Conservation (phyloP, 1,140 invertebrate genomes). For the Micrasema minimum region DNA sequence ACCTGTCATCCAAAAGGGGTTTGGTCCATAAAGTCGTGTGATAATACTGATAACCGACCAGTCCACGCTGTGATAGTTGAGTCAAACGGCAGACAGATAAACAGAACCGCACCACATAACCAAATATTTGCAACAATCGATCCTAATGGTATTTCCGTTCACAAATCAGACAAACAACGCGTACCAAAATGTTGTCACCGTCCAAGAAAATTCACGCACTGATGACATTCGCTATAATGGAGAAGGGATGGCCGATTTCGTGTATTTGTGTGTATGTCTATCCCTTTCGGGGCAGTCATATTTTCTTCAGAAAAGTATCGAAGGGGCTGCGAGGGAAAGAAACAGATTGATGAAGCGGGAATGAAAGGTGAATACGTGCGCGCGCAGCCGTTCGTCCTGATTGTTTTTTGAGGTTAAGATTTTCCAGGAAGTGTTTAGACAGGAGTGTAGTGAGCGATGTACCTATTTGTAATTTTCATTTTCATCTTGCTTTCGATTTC, state of each 20-base stretch:
- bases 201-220: slow-evolving; percentile 33
- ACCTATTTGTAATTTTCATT: too few species aligned
- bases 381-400: slow-evolving; percentile 34
- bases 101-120: slow-evolving; percentile 27
- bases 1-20: slow-evolving; percentile 40
- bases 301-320: slow-evolving; percentile 17
- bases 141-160: slow-evolving; percentile 17
- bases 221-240: not conserved
- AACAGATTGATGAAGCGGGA: slow-evolving; percentile 8
- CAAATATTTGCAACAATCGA: slow-evolving; percentile 6
- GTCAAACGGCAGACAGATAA: slow-evolving; percentile 16
- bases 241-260: slow-evolving; percentile 28
- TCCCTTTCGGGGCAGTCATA: slow-evolving; percentile 29
- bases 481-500: too few species aligned
- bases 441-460: too few species aligned
- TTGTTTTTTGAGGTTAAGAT: slow-evolving; percentile 38
- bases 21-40: slow-evolving; percentile 31
- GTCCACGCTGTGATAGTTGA: not conserved
- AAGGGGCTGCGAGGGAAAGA: slow-evolving; percentile 9
- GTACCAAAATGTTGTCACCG: slow-evolving; percentile 34
- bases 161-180: slow-evolving; percentile 32
- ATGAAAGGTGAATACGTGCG: slow-evolving; percentile 10
- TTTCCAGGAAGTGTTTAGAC: not conserved
- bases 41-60: slow-evolving; percentile 17
- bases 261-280: slow-evolving; percentile 36